Evolutionary conservation across 2,797 vertebrate genomes (phyloP).

Genomic region (Parauchenoglanis punctatus): DNA sequence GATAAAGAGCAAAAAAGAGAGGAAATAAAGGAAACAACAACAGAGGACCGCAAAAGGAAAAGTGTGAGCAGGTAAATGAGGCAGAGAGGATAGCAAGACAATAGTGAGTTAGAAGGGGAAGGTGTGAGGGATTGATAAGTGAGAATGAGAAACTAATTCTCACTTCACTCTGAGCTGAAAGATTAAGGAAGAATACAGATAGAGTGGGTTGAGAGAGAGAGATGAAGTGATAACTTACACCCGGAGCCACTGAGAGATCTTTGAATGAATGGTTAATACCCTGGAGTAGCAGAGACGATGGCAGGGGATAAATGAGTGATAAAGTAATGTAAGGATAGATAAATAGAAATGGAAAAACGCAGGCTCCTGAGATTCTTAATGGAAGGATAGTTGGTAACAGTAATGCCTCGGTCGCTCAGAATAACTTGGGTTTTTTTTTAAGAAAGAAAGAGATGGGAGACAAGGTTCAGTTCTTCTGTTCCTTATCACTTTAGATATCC

Average conservation of each 20-base stretch:
- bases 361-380: slow-evolving; percentile 63
- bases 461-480: slow-evolving; percentile 7
- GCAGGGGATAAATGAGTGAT: slow-evolving; percentile 55
- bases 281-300: slow-evolving; percentile 44
- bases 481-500: neutral
- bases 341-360: slow-evolving; percentile 57
- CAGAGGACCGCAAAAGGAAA: slow-evolving; percentile 58
- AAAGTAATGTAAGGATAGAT: slow-evolving; percentile 54
- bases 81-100: slow-evolving; percentile 46
- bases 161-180: slow-evolving; percentile 80
- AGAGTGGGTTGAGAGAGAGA: slow-evolving; percentile 34
- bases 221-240: slow-evolving; percentile 65
- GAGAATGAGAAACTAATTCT: slow-evolving; percentile 82
- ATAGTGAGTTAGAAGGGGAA: slow-evolving; percentile 24
- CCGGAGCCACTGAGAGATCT: slow-evolving; percentile 62
- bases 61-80: slow-evolving; percentile 61
- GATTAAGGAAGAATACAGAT: slow-evolving; percentile 83
- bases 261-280: slow-evolving; percentile 64
- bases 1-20: neutral
- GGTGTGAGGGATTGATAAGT: slow-evolving; percentile 78
- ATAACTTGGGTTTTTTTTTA: neutral
- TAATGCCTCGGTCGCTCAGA: neutral
- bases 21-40: slow-evolving; percentile 61
- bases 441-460: neutral
- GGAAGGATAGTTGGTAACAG: slow-evolving; percentile 56